These are phyloP conservation scores for Chionomys nivalis DNA, from an alignment of 2,113 vertebrate species.

Conservation along the genomic window DNA sequence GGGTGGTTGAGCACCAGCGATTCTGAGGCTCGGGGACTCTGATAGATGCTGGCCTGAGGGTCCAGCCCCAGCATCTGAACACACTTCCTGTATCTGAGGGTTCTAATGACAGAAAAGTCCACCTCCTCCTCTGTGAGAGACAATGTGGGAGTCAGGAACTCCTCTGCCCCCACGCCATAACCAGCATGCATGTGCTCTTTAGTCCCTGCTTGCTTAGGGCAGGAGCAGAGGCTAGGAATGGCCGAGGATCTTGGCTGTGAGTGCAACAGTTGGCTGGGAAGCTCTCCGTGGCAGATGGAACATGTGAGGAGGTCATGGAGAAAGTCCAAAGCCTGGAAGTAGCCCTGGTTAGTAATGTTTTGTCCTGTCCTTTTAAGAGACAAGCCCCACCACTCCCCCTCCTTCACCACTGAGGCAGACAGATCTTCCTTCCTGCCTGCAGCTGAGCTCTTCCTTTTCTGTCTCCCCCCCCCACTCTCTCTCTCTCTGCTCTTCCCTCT, in stretches of 20 bases:
- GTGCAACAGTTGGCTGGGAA: not conserved
- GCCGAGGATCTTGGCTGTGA: not conserved
- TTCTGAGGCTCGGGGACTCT: fast-evolving
- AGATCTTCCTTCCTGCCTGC: no score
- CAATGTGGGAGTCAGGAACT: not conserved
- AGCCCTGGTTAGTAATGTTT: not conserved
- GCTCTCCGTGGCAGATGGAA: not conserved
- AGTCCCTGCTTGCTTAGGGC: not conserved
- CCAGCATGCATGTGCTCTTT: not conserved
- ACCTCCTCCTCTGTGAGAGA: not conserved
- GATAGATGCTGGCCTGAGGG: not conserved
- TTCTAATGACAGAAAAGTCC: not conserved
- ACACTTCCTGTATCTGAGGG: not conserved
- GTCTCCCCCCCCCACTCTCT: no score
- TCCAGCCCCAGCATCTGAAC: not conserved
- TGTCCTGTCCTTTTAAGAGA: no score
- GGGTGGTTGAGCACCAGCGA: not conserved
- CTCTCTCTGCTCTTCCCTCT: no score
- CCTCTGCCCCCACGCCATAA: no score
- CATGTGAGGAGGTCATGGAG: not conserved
- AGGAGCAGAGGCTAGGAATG: not conserved
- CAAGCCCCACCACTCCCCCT: no score
- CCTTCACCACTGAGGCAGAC: no score
- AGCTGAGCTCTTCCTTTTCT: no score
- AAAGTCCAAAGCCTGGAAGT: not conserved